Evolutionary conservation across 1,140 invertebrate genomes (phyloP).

Genomic region (Camponotus vicinus): DNA sequence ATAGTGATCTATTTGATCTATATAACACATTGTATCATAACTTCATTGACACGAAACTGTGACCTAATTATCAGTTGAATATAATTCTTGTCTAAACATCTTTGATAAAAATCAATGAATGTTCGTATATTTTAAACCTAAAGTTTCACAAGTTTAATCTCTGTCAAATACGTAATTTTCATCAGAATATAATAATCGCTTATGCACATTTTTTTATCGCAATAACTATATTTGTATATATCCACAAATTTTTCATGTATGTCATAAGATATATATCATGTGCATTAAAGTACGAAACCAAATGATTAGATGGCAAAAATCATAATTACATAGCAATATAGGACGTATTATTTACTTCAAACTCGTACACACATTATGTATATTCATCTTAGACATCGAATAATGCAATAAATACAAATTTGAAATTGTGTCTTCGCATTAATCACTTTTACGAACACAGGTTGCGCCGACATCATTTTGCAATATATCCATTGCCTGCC

Average conservation of each 20-base stretch:
- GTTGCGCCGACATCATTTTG: slow-evolving; percentile 75
- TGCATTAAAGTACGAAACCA: not conserved
- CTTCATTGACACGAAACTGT: not conserved
- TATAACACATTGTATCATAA: not conserved
- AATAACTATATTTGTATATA: not conserved
- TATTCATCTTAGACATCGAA: slow-evolving; percentile 3
- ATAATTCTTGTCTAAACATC: slow-evolving; percentile 6
- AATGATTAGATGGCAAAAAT: not conserved
- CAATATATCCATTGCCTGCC: slow-evolving; percentile 76
- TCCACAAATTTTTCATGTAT: not conserved
- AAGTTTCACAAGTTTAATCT: not conserved
- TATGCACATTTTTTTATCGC: not conserved
- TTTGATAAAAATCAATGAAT: slow-evolving; percentile 4
- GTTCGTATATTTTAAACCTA: not conserved
- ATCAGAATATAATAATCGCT: not conserved
- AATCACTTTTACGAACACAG: slow-evolving; percentile 58
- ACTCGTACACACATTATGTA: not conserved
- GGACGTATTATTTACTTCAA: not conserved
- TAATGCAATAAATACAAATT: slow-evolving; percentile 41
- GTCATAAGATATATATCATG: not conserved
- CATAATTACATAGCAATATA: not conserved
- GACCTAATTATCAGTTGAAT: not conserved
- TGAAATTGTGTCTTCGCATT: not conserved
- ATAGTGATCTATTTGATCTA: not conserved
- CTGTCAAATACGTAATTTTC: not conserved